phyloP scores from a whole-genome alignment of 2,888 invertebrate genomes.

The Epistrophella euchroma region DNA sequence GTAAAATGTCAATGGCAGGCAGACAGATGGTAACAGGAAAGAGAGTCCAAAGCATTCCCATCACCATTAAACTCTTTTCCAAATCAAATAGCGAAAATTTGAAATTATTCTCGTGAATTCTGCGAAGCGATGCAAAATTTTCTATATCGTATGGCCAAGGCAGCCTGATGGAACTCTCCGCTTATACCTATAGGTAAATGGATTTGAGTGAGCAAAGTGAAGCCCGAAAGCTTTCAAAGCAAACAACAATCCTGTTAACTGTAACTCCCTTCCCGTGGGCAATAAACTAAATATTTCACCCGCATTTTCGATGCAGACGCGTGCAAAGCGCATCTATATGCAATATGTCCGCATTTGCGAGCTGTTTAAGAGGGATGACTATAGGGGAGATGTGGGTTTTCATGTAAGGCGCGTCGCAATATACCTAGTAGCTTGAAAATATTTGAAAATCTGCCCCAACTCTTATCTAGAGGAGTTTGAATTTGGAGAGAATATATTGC shows the following conservation, averaged over 20 bases:
- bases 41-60: not conserved
- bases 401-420: slow-evolving; percentile 23
- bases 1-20: slow-evolving; percentile 23
- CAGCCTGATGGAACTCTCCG: not conserved
- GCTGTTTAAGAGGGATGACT: not conserved
- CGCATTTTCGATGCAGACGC: slow-evolving; percentile 42
- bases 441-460: slow-evolving; percentile 36
- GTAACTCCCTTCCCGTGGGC: slow-evolving; percentile 32
- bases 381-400: not conserved
- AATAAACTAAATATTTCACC: slow-evolving; percentile 38
- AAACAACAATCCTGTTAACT: slow-evolving; percentile 35
- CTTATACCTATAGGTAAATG: not conserved
- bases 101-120: slow-evolving; percentile 32
- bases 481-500: slow-evolving; percentile 8
- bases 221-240: slow-evolving; percentile 24
- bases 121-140: slow-evolving; percentile 28
- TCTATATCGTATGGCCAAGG: not conserved
- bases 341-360: slow-evolving; percentile 23
- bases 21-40: not conserved
- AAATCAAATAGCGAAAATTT: slow-evolving; percentile 33
- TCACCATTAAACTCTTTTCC: not conserved
- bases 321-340: slow-evolving; percentile 43
- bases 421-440: no score
- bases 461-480: not conserved
- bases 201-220: slow-evolving; percentile 1